These are phyloP conservation scores for Cyprinodon diabolis DNA, from an alignment of 2,797 vertebrate species.

Conservation along the genomic window DNA sequence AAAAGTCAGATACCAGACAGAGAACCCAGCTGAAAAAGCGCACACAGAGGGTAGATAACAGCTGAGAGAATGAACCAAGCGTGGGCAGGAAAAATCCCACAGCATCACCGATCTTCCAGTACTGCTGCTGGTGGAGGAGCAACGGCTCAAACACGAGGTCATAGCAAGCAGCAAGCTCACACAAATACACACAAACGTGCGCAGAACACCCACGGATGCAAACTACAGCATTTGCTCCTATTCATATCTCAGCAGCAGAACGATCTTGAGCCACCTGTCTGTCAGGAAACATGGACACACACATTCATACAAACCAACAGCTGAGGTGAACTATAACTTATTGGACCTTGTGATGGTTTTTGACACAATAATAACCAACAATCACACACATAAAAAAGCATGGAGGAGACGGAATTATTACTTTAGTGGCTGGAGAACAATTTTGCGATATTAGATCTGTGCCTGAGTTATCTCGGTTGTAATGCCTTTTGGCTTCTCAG, in stretches of 20 bases:
- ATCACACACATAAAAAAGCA: constrained; percentile 22
- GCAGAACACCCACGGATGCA: constrained; percentile 50
- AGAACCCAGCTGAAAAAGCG: constrained; percentile 29
- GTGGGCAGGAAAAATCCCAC: constrained; percentile 60
- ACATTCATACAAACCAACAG: constrained; percentile 23
- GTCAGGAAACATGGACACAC: constrained; percentile 36
- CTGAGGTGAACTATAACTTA: constrained; percentile 37
- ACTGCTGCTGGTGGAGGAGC: constrained; percentile 31
- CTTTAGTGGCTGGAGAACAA: constrained; percentile 35
- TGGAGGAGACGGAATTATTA: constrained; percentile 33
- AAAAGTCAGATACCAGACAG: constrained; percentile 34
- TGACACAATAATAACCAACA: constrained; percentile 38
- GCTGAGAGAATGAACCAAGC: constrained; percentile 32
- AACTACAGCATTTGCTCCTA: constrained; percentile 59
- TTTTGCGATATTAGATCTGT: constrained; percentile 42
- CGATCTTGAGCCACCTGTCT: constrained; percentile 63
- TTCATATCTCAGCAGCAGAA: constrained; percentile 61
- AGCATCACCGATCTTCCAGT: constrained; percentile 57
- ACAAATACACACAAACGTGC: constrained; percentile 35
- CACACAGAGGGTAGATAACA: constrained; percentile 29
- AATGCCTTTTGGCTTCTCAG: constrained; percentile 23
- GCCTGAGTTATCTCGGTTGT: constrained; percentile 43
- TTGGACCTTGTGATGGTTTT: constrained; percentile 36
- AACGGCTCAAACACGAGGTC: constrained; percentile 53
- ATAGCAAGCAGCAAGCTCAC: constrained; percentile 33